Conservation (phyloP, 2,797 vertebrate species). For the Phataginus tricuspis region DNA sequence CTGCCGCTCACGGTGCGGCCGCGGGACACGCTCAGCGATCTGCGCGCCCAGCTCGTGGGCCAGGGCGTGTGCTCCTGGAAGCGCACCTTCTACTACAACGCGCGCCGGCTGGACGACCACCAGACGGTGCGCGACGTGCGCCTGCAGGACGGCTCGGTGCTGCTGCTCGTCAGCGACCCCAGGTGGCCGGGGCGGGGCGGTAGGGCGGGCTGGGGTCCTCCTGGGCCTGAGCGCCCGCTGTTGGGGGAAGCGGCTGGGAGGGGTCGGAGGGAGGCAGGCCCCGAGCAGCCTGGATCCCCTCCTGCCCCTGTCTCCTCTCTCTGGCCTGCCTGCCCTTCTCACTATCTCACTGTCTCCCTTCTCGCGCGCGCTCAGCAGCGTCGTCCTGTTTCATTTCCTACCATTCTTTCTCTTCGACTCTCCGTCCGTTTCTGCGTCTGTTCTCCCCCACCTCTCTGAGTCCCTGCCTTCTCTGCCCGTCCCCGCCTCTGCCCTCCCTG, state of each 20-base stretch:
- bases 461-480: not conserved
- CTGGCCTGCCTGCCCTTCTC: not conserved
- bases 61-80: constrained; percentile 88
- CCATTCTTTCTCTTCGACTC: not conserved
- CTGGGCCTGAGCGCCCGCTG: not conserved
- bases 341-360: not conserved
- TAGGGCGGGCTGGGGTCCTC: not conserved
- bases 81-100: constrained; percentile 89
- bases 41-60: constrained; percentile 86
- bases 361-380: not conserved
- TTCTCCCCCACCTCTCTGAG: not conserved
- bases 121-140: constrained; percentile 87
- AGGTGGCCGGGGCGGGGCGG: constrained; percentile 74
- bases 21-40: constrained; percentile 87
- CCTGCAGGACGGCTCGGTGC: constrained; percentile 87
- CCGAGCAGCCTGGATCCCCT: not conserved
- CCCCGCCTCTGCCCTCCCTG: not conserved
- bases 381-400: not conserved
- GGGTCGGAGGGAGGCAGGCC: not conserved
- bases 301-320: not conserved
- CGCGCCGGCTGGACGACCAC: constrained; percentile 86
- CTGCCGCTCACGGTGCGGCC: constrained; percentile 86
- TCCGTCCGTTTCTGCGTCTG: not conserved
- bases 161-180: constrained; percentile 85
- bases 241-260: no score